These are phyloP conservation scores for Pteronura brasiliensis DNA, from an alignment of 2,113 vertebrate species.

Conservation along the genomic window DNA sequence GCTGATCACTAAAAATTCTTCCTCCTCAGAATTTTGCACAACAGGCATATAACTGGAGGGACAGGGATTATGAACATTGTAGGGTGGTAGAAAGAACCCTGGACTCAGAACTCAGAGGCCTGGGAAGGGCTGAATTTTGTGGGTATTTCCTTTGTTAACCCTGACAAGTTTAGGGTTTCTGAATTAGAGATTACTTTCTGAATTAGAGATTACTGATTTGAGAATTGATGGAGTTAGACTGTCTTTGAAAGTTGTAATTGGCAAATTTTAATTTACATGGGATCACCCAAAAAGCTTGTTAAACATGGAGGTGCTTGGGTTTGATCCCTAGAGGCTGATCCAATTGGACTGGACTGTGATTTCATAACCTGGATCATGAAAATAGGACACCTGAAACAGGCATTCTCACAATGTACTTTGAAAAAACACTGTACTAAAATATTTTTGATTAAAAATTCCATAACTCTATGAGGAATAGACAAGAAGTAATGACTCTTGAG, in stretches of 20 bases:
- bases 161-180: background rate
- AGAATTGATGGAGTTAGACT: background rate
- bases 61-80: background rate
- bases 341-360: background rate
- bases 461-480: background rate
- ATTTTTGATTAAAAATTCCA: constrained; percentile 12
- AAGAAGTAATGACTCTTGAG: background rate
- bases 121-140: background rate
- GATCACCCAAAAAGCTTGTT: background rate
- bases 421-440: constrained; percentile 5
- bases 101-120: background rate
- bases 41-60: background rate
- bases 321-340: background rate
- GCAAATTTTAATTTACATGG: background rate
- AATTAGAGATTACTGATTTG: background rate
- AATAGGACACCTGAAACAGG: background rate
- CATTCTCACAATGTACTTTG: background rate
- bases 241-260: background rate
- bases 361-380: background rate
- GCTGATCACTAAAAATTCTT: background rate
- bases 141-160: background rate
- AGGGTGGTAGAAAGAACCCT: background rate
- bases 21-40: background rate
- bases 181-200: background rate
- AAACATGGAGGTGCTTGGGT: background rate